Evolutionary conservation across 2,113 vertebrate species (phyloP).

Genomic region (Sylvietta virens): DNA sequence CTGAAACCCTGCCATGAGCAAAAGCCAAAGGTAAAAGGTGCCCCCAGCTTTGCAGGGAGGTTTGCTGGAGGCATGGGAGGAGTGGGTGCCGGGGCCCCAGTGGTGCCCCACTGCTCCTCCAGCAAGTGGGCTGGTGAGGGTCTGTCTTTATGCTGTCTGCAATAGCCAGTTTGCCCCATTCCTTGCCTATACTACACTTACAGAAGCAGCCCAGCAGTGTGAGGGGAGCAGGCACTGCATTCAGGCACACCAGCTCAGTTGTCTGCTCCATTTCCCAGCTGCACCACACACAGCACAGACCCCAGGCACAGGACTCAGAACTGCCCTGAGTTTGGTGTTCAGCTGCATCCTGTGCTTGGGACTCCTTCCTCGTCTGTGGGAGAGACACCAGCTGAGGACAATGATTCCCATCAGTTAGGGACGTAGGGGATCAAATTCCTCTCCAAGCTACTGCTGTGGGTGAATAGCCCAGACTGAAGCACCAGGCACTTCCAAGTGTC

Average conservation of each 20-base stretch:
- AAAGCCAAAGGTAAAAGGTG: neutral
- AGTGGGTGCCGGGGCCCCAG: accelerated
- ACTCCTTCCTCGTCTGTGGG: neutral
- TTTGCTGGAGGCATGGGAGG: neutral
- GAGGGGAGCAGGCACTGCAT: neutral
- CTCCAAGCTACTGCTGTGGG: accelerated
- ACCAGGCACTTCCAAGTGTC: neutral
- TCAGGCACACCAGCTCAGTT: accelerated
- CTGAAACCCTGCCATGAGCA: neutral
- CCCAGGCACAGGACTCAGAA: neutral
- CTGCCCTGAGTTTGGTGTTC: neutral
- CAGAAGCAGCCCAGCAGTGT: neutral
- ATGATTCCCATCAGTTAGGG: neutral
- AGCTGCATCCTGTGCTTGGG: neutral
- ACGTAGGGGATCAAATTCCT: neutral
- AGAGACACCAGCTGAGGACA: neutral
- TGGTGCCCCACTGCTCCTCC: neutral
- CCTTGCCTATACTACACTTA: accelerated
- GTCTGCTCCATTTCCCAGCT: neutral
- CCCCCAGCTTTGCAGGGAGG: neutral
- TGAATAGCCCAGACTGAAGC: neutral
- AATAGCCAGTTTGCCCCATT: neutral
- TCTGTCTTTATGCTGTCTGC: neutral
- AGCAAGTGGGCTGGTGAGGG: neutral
- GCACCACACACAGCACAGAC: neutral